These are phyloP conservation scores for Formica selysi DNA, from an alignment of 1,140 invertebrate species.

Conservation along the genomic window DNA sequence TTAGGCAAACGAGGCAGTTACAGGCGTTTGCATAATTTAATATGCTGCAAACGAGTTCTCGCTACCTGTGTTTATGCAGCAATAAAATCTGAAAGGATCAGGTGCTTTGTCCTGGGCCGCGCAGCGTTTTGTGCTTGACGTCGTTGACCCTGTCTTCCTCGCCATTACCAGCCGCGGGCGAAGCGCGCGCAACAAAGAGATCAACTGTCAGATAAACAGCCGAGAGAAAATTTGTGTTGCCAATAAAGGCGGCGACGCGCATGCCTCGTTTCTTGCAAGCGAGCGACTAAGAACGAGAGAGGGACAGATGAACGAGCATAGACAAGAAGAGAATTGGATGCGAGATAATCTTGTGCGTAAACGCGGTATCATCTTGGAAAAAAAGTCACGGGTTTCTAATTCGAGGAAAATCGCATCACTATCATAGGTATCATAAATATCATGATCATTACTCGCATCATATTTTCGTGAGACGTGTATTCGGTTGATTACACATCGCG, in stretches of 20 bases:
- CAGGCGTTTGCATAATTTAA: slow-evolving; percentile 65
- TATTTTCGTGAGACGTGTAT: neutral
- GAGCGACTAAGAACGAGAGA: neutral
- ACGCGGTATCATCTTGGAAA: neutral
- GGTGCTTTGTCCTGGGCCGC: slow-evolving; percentile 61
- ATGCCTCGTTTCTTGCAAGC: slow-evolving; percentile 51
- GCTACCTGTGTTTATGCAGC: slow-evolving; percentile 64
- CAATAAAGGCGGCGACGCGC: slow-evolving; percentile 63
- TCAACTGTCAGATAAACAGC: slow-evolving; percentile 64
- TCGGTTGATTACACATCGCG: neutral
- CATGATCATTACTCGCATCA: neutral
- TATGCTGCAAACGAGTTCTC: slow-evolving; percentile 61
- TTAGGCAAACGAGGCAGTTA: slow-evolving; percentile 65
- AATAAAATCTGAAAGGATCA: slow-evolving; percentile 65
- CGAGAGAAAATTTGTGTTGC: slow-evolving; percentile 64
- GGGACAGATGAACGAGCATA: slow-evolving; percentile 1
- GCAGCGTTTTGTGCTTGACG: slow-evolving; percentile 59
- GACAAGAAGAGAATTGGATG: slow-evolving; percentile 9
- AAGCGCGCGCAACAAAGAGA: slow-evolving; percentile 63
- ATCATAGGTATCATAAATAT: too few relatives aligned
- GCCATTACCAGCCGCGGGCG: slow-evolving; percentile 63
- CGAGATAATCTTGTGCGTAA: slow-evolving; percentile 44
- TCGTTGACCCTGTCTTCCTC: slow-evolving; percentile 62
- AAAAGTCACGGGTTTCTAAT: neutral
- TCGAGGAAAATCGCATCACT: neutral